Evolutionary conservation across 2,113 vertebrate genomes (phyloP).

Genomic region (Phyllostomus hastatus): DNA sequence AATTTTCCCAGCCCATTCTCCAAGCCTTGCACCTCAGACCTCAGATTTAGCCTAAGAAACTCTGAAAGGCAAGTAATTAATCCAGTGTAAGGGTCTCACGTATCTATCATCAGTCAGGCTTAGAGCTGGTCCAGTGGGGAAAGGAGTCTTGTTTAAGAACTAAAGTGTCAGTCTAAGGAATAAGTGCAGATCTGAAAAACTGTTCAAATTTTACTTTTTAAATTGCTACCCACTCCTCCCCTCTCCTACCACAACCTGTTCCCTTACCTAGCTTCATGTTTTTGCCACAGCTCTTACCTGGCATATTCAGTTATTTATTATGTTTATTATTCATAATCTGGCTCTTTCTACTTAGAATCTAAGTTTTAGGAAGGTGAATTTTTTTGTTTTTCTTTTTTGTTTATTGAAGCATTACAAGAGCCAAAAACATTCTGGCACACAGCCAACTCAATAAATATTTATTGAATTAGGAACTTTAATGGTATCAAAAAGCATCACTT

Average conservation of each 20-base stretch:
- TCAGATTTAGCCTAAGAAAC: background rate
- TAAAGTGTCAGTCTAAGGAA: background rate
- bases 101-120: background rate
- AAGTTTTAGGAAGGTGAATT: background rate
- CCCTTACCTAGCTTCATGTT: background rate
- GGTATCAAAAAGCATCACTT: background rate
- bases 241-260: background rate
- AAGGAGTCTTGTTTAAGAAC: background rate
- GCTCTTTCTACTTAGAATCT: background rate
- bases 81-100: background rate
- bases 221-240: background rate
- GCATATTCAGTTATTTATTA: background rate
- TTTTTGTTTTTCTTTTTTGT: background rate
- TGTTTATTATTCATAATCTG: background rate
- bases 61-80: background rate
- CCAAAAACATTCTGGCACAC: background rate
- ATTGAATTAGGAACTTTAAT: background rate
- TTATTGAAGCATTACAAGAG: background rate
- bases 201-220: background rate
- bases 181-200: background rate
- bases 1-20: background rate
- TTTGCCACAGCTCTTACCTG: background rate
- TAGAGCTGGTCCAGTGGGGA: background rate
- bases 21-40: background rate
- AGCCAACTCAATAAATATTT: background rate